These are phyloP conservation scores for Rhynchophorus ferrugineus DNA, from an alignment of 1,140 invertebrate genomes.

Conservation along the genomic window DNA sequence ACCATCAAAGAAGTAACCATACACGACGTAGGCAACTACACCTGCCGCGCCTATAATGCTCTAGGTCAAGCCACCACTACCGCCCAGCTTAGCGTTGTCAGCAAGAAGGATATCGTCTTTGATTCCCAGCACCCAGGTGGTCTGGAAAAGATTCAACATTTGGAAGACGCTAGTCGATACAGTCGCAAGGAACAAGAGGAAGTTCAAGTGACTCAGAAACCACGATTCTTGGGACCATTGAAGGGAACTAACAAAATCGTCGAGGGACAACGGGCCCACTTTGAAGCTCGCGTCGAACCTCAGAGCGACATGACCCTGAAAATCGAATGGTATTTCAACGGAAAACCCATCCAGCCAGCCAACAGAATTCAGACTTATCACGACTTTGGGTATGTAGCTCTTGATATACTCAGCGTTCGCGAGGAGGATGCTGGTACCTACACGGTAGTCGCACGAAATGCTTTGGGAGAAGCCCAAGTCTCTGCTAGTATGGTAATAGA, in stretches of 20 bases:
- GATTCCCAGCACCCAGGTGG: constrained; percentile 83
- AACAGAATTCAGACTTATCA: constrained; percentile 87
- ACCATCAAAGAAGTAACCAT: constrained; percentile 89
- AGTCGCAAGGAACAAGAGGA: constrained; percentile 62
- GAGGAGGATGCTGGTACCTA: constrained; percentile 81
- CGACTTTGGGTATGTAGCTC: constrained; percentile 91
- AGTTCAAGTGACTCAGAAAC: constrained; percentile 64
- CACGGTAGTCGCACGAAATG: constrained; percentile 82
- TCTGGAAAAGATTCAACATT: constrained; percentile 78
- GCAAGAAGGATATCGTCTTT: constrained; percentile 75
- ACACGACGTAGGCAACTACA: constrained; percentile 87
- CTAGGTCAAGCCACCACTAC: constrained; percentile 83
- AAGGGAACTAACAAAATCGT: constrained; percentile 88
- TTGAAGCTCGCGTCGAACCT: constrained; percentile 90
- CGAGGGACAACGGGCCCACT: constrained; percentile 94
- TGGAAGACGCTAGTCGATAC: constrained; percentile 75
- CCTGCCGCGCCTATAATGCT: constrained; percentile 79
- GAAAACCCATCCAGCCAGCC: constrained; percentile 71
- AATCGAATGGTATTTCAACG: constrained; percentile 89
- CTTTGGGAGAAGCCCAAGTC: constrained; percentile 73
- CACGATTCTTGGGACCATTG: constrained; percentile 75
- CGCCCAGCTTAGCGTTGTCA: constrained; percentile 79
- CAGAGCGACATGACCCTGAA: constrained; percentile 82
- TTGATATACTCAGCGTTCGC: constrained; percentile 85
- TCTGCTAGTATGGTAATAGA: constrained; percentile 78